Percentiles rank a stretch among this genome's conserved stretches.
These are phyloP conservation scores for Aythya baeri DNA, from an alignment of 2,113 vertebrate species.

Conservation along the genomic window DNA sequence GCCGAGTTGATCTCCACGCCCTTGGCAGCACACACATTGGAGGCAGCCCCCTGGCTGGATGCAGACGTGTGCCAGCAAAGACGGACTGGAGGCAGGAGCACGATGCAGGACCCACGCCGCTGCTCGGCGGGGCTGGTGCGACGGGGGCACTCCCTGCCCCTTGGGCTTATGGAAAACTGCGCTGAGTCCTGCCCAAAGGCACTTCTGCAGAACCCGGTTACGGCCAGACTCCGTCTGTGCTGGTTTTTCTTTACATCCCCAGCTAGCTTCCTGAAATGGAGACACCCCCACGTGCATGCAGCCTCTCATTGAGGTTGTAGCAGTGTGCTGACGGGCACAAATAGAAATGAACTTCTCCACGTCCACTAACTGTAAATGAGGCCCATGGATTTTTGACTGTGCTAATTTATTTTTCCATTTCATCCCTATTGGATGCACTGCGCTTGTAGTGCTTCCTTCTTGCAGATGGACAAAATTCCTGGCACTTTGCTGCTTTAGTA, in stretches of 20 bases:
- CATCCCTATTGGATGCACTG: background rate
- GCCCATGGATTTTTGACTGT: background rate
- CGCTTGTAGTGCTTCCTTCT: background rate
- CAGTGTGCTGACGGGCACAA: background rate
- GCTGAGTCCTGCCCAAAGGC: background rate
- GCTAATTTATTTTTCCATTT: background rate
- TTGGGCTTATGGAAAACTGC: background rate
- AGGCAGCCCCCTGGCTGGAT: background rate
- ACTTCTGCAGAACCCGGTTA: background rate
- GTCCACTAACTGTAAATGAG: background rate
- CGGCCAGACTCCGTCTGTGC: background rate
- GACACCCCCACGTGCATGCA: background rate
- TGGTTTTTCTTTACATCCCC: background rate
- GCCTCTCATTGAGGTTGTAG: background rate
- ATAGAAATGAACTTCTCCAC: background rate
- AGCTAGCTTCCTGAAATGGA: background rate
- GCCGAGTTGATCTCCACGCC: background rate
- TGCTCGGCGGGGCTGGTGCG: background rate
- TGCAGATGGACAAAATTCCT: background rate
- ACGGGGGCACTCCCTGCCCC: background rate
- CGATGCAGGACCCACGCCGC: background rate
- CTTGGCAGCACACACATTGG: fast-evolving
- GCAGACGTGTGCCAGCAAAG: background rate
- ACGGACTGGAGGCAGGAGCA: background rate
- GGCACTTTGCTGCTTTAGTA: background rate